phyloP scores from a whole-genome alignment of 2,888 invertebrate genomes.

The Mythimna vitellina region DNA sequence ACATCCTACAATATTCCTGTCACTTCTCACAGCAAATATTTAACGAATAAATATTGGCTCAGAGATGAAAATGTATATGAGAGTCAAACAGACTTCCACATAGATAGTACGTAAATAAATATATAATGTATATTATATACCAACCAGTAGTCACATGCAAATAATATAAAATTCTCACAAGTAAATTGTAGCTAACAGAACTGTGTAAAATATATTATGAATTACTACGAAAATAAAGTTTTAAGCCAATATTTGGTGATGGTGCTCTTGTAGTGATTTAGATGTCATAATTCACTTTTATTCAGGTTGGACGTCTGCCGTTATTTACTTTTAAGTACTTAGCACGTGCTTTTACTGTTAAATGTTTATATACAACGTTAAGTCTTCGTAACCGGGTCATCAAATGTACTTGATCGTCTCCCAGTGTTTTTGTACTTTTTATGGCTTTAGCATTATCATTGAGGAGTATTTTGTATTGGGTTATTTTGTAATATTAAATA shows the following conservation, averaged over 20 bases:
- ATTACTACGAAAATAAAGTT: constrained; percentile 54
- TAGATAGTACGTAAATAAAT: constrained; percentile 28
- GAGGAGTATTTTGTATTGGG: constrained; percentile 5
- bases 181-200: constrained; percentile 30
- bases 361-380: constrained; percentile 50
- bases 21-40: constrained; percentile 66
- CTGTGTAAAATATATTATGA: constrained; percentile 41
- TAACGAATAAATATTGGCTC: constrained; percentile 69
- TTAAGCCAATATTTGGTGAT: constrained; percentile 55
- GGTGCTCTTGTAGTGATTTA: constrained; percentile 21
- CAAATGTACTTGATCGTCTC: constrained; percentile 50
- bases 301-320: constrained; percentile 59
- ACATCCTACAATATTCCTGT: constrained; percentile 53
- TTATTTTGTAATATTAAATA: no score
- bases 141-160: constrained; percentile 18
- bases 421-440: constrained; percentile 15
- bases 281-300: constrained; percentile 59
- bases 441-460: constrained; percentile 20
- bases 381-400: constrained; percentile 50
- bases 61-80: constrained; percentile 66
- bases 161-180: constrained; percentile 47
- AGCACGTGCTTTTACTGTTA: constrained; percentile 51
- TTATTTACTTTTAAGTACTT: constrained; percentile 48
- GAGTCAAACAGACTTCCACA: constrained; percentile 50
- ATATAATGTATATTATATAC: constrained; percentile 19